These are phyloP conservation scores for Paramormyrops kingsleyae DNA, from an alignment of 2,113 vertebrate genomes.

Conservation along the genomic window DNA sequence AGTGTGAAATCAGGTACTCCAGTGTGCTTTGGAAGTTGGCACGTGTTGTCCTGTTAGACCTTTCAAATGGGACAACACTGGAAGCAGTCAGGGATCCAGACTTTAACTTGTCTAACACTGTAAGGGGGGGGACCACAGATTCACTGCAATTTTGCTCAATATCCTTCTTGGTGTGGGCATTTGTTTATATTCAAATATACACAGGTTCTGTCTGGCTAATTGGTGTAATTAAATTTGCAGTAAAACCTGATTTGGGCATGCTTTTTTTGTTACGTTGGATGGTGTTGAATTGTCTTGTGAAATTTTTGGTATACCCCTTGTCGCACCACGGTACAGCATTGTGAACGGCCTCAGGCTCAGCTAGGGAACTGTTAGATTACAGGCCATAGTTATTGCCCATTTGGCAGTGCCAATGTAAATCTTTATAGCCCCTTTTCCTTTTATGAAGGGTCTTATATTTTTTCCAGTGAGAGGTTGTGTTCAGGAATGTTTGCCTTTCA, in stretches of 20 bases:
- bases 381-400: not conserved
- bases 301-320: not conserved
- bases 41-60: not conserved
- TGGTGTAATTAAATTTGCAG: not conserved
- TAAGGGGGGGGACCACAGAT: not conserved
- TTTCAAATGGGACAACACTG: not conserved
- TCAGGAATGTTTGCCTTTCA: conserved; percentile 30
- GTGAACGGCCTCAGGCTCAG: not conserved
- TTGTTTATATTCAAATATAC: not conserved
- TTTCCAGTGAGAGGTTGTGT: conserved; percentile 1
- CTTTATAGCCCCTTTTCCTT: not conserved
- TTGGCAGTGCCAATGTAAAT: not conserved
- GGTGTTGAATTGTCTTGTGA: not conserved
- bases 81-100: not conserved
- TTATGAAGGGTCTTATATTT: not conserved
- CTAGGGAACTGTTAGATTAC: not conserved
- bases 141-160: not conserved
- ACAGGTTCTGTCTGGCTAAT: not conserved
- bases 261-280: not conserved
- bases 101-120: not conserved
- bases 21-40: not conserved
- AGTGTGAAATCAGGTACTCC: not conserved
- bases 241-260: not conserved
- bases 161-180: not conserved
- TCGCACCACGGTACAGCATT: not conserved